phyloP scores from a whole-genome alignment of 2,888 invertebrate species.

The Isotomurus palustris region DNA sequence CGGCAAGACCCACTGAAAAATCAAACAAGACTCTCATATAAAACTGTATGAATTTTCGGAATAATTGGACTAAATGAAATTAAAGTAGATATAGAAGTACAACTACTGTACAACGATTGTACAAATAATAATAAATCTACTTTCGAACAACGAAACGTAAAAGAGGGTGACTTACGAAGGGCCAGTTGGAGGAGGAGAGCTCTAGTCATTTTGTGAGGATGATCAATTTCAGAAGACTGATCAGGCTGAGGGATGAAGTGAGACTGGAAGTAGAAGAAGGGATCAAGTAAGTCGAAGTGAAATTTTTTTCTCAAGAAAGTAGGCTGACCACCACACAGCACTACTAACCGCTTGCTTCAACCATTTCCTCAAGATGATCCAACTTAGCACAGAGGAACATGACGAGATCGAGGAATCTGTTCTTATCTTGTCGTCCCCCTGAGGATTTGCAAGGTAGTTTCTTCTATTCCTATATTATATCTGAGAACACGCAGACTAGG shows the following conservation, averaged over 20 bases:
- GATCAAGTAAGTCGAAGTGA: slow-evolving; percentile 17
- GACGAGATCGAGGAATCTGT: too few relatives aligned
- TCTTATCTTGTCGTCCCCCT: too few relatives aligned
- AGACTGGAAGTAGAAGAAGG: slow-evolving; percentile 17
- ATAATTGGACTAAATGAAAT: too few relatives aligned
- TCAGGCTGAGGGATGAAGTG: slow-evolving; percentile 10
- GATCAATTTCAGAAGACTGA: too few relatives aligned
- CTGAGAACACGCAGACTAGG: too few relatives aligned
- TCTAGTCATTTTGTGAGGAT: slow-evolving; percentile 19
- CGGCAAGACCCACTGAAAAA: slow-evolving; percentile 34
- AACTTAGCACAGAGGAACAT: too few relatives aligned
- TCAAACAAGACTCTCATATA: too few relatives aligned
- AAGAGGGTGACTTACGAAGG: slow-evolving; percentile 13
- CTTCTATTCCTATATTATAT: too few relatives aligned
- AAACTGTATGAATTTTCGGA: too few relatives aligned
- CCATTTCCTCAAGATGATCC: too few relatives aligned
- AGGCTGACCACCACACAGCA: slow-evolving; percentile 7
- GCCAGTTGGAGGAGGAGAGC: slow-evolving; percentile 16
- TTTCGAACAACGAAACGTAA: not conserved
- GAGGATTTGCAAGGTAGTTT: too few relatives aligned
- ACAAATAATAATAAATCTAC: not conserved
- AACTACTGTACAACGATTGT: not conserved
- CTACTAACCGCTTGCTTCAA: not conserved
- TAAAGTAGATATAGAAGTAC: too few relatives aligned
- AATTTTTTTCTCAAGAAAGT: slow-evolving; percentile 20